Evolutionary conservation across 2,888 invertebrate species (phyloP).

Genomic region (Periphyllus acericola): DNA sequence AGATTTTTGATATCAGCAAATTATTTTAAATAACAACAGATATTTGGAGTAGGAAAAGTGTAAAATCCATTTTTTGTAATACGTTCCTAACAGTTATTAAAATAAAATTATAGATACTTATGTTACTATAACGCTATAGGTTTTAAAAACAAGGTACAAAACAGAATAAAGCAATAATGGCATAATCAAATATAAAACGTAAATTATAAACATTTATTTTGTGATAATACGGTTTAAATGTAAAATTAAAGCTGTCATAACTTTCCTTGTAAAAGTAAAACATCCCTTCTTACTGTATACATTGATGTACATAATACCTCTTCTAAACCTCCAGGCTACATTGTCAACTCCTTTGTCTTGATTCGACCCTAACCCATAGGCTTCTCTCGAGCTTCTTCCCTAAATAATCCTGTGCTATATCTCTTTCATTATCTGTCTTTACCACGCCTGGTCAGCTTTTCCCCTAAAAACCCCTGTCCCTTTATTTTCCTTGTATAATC

Average conservation of each 20-base stretch:
- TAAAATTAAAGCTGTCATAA: not conserved
- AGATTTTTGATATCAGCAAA: too few relatives aligned
- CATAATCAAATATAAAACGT: not conserved
- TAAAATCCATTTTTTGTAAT: not conserved
- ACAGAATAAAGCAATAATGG: not conserved
- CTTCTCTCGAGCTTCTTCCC: not conserved
- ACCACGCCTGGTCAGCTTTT: constrained; percentile 25
- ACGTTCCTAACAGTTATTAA: not conserved
- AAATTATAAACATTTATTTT: not conserved
- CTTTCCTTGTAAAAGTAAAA: not conserved
- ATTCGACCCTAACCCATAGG: constrained; percentile 29
- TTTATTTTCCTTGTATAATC: not conserved
- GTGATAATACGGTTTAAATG: not conserved
- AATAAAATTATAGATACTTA: not conserved
- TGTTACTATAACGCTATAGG: too few relatives aligned
- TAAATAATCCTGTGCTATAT: constrained; percentile 23
- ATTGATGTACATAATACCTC: constrained; percentile 14
- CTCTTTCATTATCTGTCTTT: constrained; percentile 47
- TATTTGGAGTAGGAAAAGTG: too few relatives aligned
- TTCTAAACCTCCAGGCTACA: constrained; percentile 22
- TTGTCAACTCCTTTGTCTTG: constrained; percentile 21
- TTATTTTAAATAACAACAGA: too few relatives aligned
- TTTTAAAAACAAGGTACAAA: not conserved
- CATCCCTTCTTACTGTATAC: not conserved
- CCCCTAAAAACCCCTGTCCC: not conserved